Percentiles rank a stretch among this genome's conserved stretches.
Evolutionary conservation across 2,797 vertebrate species (phyloP).

Genomic region (Dendrocincla fuliginosa): DNA sequence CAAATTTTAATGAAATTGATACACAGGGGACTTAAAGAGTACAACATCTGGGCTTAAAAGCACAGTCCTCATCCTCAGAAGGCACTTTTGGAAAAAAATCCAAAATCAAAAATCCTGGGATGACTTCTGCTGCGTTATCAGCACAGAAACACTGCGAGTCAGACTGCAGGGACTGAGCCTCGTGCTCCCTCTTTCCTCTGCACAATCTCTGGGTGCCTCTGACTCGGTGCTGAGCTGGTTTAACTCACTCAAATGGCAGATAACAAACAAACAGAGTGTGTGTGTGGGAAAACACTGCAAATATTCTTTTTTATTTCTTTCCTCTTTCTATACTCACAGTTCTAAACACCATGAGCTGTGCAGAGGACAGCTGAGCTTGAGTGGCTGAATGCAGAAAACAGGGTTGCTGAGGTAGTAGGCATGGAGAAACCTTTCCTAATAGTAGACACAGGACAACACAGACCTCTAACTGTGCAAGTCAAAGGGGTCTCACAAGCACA

Average conservation of each 20-base stretch:
- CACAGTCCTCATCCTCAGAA: background rate
- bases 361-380: background rate
- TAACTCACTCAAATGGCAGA: background rate
- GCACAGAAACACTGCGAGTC: background rate
- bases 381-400: background rate
- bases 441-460: background rate
- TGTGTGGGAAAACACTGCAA: background rate
- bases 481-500: background rate
- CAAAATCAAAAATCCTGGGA: background rate
- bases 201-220: background rate
- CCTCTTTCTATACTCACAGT: background rate
- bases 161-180: background rate
- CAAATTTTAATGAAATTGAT: background rate
- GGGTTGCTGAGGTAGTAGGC: background rate
- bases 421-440: background rate
- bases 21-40: background rate
- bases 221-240: background rate
- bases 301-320: background rate
- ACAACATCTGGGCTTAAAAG: background rate
- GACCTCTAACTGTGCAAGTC: background rate
- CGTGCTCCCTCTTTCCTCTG: background rate
- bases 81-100: background rate
- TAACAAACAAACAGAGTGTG: background rate
- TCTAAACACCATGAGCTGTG: background rate
- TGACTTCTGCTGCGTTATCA: background rate